Base-by-base conservation (phyloP, 2,113 vertebrate genomes). In the Neolamprologus sp. region DNA sequence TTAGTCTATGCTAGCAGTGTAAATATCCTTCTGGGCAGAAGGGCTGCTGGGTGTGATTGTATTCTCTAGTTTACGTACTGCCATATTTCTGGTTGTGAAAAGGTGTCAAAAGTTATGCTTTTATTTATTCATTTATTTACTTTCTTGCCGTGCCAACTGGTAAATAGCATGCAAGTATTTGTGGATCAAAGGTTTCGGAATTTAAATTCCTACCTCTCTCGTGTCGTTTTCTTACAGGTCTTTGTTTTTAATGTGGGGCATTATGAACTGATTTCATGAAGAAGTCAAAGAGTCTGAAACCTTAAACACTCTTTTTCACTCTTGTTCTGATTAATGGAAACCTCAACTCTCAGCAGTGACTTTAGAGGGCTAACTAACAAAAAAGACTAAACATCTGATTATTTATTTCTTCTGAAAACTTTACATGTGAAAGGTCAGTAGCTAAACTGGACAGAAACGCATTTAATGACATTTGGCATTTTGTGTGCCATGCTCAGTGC, bases 131-230 rank as follows among this genome's bases (percentile, higher is more conserved):
- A 80, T 75, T 47, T 63, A 85, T 83, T 94, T 55, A 37, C 14
- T 71, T 75, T 49, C 71, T 87, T 83, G 53, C 84, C 54, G 79
- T 95, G 83, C 90, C 85, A 85, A 82, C 54, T 88, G 53, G 75
- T 93, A 35, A 91, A 68, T 87, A 94, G 93, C 95, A 96, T 94
- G 93, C 89, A 85, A 63, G 84, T 91, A 23, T 83, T 89, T 87
- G 85, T 90, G 85, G 79, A 82, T 83, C 28, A 55, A 35, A 54
- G 68, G 71, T 88, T 85, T 86, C 63, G 90, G 87, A 92, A 91
- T 91, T 88, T 3, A 87, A 83, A 86, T 93, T 91, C 92, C 91
- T 93, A 89, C 90, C 91, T 92, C 88, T 87, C n/a, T 51, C n/a
- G 85, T 88, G 40, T 86, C 40, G 84, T 90, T 87, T 75, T 58